A percentile compares a stretch with the other conserved stretches of the same genome.
phyloP scores from a whole-genome alignment of 2,113 vertebrate species.

The Thryonomys swinderianus region DNA sequence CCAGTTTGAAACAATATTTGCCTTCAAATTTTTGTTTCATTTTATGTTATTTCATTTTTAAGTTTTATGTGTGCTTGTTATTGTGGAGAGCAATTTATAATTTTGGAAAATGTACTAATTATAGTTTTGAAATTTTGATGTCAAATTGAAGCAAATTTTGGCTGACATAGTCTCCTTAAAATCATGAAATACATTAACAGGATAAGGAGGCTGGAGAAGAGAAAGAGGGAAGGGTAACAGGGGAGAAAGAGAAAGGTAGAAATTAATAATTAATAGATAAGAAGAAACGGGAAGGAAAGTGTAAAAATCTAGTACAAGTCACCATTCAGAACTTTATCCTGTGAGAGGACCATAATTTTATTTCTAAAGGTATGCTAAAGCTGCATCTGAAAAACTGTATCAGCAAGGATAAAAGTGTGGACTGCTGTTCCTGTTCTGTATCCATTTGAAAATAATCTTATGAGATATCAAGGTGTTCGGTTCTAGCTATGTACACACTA shows the following conservation, averaged over 20 bases:
- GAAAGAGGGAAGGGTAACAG: fast-evolving
- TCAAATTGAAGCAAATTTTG: slow-evolving; percentile 36
- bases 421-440: background rate
- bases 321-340: background rate
- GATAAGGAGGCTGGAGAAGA: background rate
- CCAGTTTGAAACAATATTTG: background rate
- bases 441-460: background rate
- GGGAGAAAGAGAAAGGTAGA: fast-evolving
- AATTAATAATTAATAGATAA: background rate
- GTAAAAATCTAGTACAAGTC: background rate
- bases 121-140: slow-evolving; percentile 6
- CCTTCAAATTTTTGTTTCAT: no score
- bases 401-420: background rate
- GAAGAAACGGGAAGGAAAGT: background rate
- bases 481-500: background rate
- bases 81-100: background rate
- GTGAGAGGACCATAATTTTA: background rate
- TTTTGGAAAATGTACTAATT: background rate
- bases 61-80: background rate
- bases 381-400: background rate
- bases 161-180: background rate
- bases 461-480: background rate
- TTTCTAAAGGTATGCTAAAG: background rate
- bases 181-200: background rate
- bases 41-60: background rate